Evolutionary conservation across 1,140 invertebrate genomes (phyloP).

Genomic region (Copidosoma floridanum): DNA sequence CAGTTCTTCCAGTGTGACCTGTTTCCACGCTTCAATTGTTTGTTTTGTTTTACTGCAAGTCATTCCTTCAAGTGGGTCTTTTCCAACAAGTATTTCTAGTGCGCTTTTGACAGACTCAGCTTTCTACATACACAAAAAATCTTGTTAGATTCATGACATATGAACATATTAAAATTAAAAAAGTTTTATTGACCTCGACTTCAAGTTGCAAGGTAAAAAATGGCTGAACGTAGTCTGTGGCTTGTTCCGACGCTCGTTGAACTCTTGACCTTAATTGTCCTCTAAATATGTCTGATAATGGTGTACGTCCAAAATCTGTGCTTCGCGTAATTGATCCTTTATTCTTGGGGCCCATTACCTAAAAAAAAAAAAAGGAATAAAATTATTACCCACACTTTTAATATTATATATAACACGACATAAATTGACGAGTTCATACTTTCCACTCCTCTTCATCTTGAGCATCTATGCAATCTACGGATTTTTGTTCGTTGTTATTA

Average conservation of each 20-base stretch:
- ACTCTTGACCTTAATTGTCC: slow-evolving; percentile 85
- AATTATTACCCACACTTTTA: slow-evolving; percentile 11
- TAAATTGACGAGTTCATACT: slow-evolving; percentile 51
- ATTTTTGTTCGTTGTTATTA: slow-evolving; percentile 50
- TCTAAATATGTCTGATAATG: slow-evolving; percentile 88
- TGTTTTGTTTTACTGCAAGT: slow-evolving; percentile 77
- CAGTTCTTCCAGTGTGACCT: slow-evolving; percentile 81
- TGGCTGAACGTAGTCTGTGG: slow-evolving; percentile 83
- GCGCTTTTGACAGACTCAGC: slow-evolving; percentile 80
- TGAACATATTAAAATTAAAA: slow-evolving; percentile 1
- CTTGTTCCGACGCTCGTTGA: slow-evolving; percentile 70
- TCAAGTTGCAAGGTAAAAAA: slow-evolving; percentile 93
- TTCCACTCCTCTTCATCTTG: slow-evolving; percentile 72
- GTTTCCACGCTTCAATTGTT: slow-evolving; percentile 81
- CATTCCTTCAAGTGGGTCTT: slow-evolving; percentile 82
- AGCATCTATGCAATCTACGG: slow-evolving; percentile 29
- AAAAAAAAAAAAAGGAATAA: slow-evolving; percentile 20
- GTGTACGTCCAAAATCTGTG: slow-evolving; percentile 79
- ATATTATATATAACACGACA: slow-evolving; percentile 5
- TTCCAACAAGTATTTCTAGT: slow-evolving; percentile 77
- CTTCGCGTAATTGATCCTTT: slow-evolving; percentile 81
- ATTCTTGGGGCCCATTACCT: slow-evolving; percentile 84
- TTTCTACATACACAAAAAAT: slow-evolving; percentile 65
- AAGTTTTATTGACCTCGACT: slow-evolving; percentile 71
- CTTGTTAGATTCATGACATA: neutral